Conservation (phyloP, 2,888 invertebrate genomes). For the Diloba caeruleocephala region DNA sequence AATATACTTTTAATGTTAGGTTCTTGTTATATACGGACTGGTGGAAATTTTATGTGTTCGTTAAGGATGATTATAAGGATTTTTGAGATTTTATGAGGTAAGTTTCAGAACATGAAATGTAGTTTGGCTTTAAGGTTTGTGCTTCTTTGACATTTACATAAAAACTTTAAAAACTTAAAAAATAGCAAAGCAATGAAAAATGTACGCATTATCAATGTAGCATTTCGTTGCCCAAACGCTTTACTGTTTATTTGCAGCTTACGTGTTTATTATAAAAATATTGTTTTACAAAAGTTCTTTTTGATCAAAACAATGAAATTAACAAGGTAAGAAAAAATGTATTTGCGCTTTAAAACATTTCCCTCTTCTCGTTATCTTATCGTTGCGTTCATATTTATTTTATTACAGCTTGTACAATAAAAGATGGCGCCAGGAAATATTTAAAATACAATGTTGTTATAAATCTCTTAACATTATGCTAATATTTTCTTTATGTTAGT, state of each 20-base stretch:
- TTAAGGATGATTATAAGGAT: slow-evolving; percentile 53
- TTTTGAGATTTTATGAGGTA: slow-evolving; percentile 55
- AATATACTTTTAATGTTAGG: slow-evolving; percentile 18
- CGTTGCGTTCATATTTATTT: slow-evolving; percentile 20
- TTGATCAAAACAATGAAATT: too few species aligned
- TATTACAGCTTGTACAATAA: slow-evolving; percentile 31
- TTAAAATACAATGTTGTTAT: slow-evolving; percentile 44
- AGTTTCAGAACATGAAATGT: slow-evolving; percentile 31
- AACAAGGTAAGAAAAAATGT: too few species aligned
- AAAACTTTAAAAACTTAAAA: too few species aligned
- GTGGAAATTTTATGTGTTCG: slow-evolving; percentile 48
- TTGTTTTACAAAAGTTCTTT: too few species aligned
- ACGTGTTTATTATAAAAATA: too few species aligned
- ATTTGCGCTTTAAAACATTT: slow-evolving; percentile 2
- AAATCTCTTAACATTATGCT: slow-evolving; percentile 39
- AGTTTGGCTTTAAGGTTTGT: too few species aligned
- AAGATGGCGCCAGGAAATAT: slow-evolving; percentile 45
- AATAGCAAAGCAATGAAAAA: too few species aligned
- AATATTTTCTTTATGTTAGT: slow-evolving; percentile 43
- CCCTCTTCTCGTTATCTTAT: slow-evolving; percentile 6
- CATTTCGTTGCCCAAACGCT: too few species aligned
- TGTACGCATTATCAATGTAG: too few species aligned
- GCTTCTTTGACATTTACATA: too few species aligned
- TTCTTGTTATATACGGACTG: slow-evolving; percentile 36
- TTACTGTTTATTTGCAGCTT: too few species aligned